Conservation (phyloP, 2,113 vertebrate genomes). For the Chunga burmeisteri region DNA sequence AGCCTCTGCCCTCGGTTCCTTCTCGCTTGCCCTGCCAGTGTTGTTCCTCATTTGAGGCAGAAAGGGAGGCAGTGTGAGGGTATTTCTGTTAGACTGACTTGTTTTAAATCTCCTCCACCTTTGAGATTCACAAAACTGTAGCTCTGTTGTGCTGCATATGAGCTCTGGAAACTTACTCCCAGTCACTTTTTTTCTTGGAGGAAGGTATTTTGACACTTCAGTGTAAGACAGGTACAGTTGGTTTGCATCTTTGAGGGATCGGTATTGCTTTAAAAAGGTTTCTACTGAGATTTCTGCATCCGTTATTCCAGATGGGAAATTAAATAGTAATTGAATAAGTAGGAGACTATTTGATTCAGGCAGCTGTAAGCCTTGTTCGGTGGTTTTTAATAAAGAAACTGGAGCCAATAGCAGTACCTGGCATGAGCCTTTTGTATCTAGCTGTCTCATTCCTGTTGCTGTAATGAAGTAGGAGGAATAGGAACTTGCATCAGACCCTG, state of each 20-base stretch:
- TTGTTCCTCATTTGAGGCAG: background rate
- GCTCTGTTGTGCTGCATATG: background rate
- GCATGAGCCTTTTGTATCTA: background rate
- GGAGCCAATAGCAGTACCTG: background rate
- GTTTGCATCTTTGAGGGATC: background rate
- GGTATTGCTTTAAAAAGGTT: background rate
- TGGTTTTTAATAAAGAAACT: background rate
- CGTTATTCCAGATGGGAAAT: background rate
- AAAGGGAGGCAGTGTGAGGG: background rate
- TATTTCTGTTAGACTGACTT: background rate
- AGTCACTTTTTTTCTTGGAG: background rate
- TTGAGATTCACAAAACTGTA: background rate
- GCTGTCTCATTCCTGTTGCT: background rate
- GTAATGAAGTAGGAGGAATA: background rate
- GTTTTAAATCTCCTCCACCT: background rate
- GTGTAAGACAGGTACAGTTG: background rate
- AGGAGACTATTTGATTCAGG: background rate
- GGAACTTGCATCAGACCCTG: background rate
- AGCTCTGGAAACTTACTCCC: background rate
- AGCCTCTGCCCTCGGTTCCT: background rate
- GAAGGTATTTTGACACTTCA: background rate
- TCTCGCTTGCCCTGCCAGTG: background rate
- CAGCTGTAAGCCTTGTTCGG: background rate
- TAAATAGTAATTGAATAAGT: background rate
- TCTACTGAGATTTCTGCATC: background rate